Conservation (phyloP, 2,888 invertebrate species). For the Julus scanicus region DNA sequence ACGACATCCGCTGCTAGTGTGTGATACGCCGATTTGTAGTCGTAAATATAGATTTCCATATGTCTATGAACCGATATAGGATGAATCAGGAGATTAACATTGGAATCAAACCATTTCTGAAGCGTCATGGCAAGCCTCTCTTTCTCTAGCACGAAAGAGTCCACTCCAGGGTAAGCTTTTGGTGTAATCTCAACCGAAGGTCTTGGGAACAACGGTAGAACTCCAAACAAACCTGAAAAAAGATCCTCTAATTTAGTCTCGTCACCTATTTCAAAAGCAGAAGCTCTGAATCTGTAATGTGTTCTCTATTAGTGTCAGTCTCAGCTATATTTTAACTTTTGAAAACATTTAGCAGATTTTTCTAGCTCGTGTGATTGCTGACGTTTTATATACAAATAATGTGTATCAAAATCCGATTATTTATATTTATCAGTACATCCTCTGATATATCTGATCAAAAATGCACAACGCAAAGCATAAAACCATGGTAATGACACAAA, state of each 20-base stretch:
- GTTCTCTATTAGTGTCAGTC: not conserved
- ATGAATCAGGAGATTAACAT: not conserved
- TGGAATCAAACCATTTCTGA: conserved; percentile 14
- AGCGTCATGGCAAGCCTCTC: not conserved
- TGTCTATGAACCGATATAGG: not conserved
- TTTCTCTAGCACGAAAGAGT: not conserved
- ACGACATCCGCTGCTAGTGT: conserved; percentile 32
- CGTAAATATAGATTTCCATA: conserved; percentile 1
- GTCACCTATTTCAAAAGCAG: not conserved
- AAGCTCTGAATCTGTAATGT: not conserved
- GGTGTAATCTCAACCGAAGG: not conserved
- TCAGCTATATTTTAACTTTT: not conserved
- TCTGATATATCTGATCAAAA: too few species aligned
- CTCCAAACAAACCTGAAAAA: not conserved
- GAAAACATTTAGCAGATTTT: too few species aligned
- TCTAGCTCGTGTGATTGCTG: too few species aligned
- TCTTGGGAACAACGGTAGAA: not conserved
- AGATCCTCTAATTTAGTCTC: conserved; percentile 20
- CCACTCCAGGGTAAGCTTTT: conserved; percentile 2
- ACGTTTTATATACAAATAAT: too few species aligned
- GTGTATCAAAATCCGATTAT: too few species aligned
- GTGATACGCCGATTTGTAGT: not conserved
- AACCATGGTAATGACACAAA: too few species aligned
- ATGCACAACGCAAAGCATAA: too few species aligned
- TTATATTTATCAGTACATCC: too few species aligned